Evolutionary conservation across 2,888 invertebrate species (phyloP).

Genomic region (Lathronympha strigana): DNA sequence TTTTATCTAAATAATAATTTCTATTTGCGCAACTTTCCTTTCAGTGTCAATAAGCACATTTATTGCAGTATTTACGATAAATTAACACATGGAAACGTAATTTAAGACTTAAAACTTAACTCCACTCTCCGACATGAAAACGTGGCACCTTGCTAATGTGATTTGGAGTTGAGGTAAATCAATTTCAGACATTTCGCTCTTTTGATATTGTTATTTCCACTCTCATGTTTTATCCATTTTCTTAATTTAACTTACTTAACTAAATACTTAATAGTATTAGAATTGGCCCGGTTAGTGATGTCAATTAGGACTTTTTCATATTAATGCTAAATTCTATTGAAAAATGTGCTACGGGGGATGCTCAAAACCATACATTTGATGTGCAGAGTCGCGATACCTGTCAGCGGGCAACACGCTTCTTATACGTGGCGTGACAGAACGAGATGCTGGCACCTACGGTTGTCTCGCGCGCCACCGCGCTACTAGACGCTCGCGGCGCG

Average conservation of each 20-base stretch:
- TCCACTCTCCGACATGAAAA: no score
- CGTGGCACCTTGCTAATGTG: no score
- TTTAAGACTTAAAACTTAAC: no score
- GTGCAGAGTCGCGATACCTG: slow-evolving; percentile 64
- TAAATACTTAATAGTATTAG: no score
- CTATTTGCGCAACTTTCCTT: not conserved
- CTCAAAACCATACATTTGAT: not conserved
- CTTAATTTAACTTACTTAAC: no score
- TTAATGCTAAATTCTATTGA: no score
- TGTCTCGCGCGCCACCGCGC: slow-evolving; percentile 88
- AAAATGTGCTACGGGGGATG: not conserved
- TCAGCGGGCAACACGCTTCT: slow-evolving; percentile 64
- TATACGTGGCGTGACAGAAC: slow-evolving; percentile 70
- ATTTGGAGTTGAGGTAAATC: no score
- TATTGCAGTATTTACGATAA: not conserved
- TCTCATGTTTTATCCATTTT: no score
- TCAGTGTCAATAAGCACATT: not conserved
- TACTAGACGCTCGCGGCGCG: slow-evolving; percentile 85
- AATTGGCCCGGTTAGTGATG: no score
- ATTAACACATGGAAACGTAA: not conserved
- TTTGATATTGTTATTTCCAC: no score
- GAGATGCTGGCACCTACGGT: slow-evolving; percentile 86
- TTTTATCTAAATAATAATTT: slow-evolving; percentile 2
- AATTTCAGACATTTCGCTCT: no score
- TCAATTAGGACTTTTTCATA: no score